These are phyloP conservation scores for Papilio aristodemus DNA, from an alignment of 1,140 invertebrate species.

Conservation along the genomic window DNA sequence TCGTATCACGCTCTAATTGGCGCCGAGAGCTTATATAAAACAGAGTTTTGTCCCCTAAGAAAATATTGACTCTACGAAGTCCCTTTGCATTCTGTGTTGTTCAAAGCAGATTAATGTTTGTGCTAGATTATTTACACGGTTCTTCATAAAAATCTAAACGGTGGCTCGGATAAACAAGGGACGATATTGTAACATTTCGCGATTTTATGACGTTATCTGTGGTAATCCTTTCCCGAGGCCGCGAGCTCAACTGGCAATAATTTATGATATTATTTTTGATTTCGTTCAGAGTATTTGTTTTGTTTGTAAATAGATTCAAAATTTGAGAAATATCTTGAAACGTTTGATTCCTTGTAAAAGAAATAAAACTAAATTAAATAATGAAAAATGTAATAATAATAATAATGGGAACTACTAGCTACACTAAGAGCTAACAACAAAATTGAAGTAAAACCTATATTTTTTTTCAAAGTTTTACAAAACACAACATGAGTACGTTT, in stretches of 20 bases:
- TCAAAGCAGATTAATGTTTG: conserved; percentile 79
- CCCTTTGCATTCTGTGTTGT: conserved; percentile 77
- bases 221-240: conserved; percentile 62
- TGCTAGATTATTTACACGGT: conserved; percentile 71
- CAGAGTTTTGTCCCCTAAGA: conserved; percentile 73
- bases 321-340: too few species aligned
- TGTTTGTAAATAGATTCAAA: conserved; percentile 20
- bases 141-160: conserved; percentile 78
- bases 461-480: too few species aligned
- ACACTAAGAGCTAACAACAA: too few species aligned
- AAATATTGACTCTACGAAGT: conserved; percentile 68
- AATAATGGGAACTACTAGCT: too few species aligned
- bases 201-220: conserved; percentile 63
- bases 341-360: background rate
- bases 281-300: conserved; percentile 33
- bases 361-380: too few species aligned
- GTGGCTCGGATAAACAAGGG: conserved; percentile 60
- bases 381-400: too few species aligned
- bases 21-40: conserved; percentile 49
- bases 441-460: too few species aligned
- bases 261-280: conserved; percentile 45
- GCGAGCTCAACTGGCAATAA: conserved; percentile 41
- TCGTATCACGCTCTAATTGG: conserved; percentile 75
- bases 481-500: too few species aligned
- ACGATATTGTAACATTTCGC: conserved; percentile 54